Evolutionary conservation across 1,140 invertebrate genomes (phyloP).

Genomic region (Aphidius ervi): DNA sequence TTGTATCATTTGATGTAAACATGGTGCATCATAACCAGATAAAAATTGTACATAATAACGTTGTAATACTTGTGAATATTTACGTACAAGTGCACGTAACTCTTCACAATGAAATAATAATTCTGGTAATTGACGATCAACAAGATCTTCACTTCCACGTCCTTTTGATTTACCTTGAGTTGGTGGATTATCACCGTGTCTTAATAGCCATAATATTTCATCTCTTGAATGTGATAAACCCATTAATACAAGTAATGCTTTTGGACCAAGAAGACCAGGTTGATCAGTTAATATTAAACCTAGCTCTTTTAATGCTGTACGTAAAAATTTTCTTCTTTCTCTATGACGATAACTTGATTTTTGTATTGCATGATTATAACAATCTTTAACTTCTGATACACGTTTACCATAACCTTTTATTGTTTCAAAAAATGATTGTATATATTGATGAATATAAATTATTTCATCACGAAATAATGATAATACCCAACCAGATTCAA

Average conservation of each 20-base stretch:
- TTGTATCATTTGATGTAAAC: slow-evolving; percentile 88
- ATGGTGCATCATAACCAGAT: slow-evolving; percentile 90
- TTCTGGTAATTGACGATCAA: slow-evolving; percentile 93
- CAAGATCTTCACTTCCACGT: slow-evolving; percentile 82
- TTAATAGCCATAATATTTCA: slow-evolving; percentile 94
- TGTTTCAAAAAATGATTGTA: slow-evolving; percentile 89
- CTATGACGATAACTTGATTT: slow-evolving; percentile 87
- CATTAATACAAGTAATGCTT: slow-evolving; percentile 95
- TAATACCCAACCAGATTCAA: slow-evolving; percentile 92
- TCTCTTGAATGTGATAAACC: slow-evolving; percentile 91
- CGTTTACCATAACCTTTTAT: slow-evolving; percentile 93
- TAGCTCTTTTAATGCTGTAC: slow-evolving; percentile 92
- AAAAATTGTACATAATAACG: slow-evolving; percentile 97
- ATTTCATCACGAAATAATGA: slow-evolving; percentile 97
- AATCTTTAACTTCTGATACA: slow-evolving; percentile 91
- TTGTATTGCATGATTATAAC: slow-evolving; percentile 83
- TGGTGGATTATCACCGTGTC: slow-evolving; percentile 94
- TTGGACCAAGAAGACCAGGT: slow-evolving; percentile 93
- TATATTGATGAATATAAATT: slow-evolving; percentile 90
- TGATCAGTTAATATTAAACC: slow-evolving; percentile 95
- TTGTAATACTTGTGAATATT: slow-evolving; percentile 96
- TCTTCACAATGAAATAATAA: slow-evolving; percentile 98
- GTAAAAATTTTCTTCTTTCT: slow-evolving; percentile 92
- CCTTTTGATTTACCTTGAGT: slow-evolving; percentile 78
- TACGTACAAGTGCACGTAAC: slow-evolving; percentile 83